Evolutionary conservation across 2,797 vertebrate species (phyloP).

Genomic region (Benthosema pterotum): DNA sequence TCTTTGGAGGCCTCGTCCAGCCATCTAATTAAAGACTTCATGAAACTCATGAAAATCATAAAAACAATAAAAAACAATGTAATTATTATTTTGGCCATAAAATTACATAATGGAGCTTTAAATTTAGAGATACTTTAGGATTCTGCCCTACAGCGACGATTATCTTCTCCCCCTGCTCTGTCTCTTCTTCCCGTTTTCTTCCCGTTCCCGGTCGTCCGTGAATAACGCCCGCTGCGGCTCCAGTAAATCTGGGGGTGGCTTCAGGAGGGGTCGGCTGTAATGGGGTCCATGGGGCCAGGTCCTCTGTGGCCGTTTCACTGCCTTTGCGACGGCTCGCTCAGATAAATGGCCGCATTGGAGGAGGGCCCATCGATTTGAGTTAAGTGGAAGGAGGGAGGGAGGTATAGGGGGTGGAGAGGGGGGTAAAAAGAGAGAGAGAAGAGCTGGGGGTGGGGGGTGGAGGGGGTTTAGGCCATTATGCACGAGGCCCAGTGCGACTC

Average conservation of each 20-base stretch:
- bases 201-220: slow-evolving; percentile 41
- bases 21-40: no score
- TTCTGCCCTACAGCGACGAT: slow-evolving; percentile 8
- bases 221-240: slow-evolving; percentile 57
- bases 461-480: slow-evolving; percentile 38
- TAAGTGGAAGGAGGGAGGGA: slow-evolving; percentile 61
- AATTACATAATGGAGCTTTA: no score
- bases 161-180: slow-evolving; percentile 1
- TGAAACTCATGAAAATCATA: no score
- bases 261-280: slow-evolving; percentile 42
- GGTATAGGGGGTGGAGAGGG: slow-evolving; percentile 19
- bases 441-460: slow-evolving; percentile 14
- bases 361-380: slow-evolving; percentile 77
- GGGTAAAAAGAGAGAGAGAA: slow-evolving; percentile 12
- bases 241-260: slow-evolving; percentile 57
- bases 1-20: no score
- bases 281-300: slow-evolving; percentile 56
- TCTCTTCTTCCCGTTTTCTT: not conserved
- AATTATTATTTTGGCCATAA: no score
- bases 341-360: slow-evolving; percentile 71
- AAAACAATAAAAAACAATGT: no score
- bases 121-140: no score
- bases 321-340: slow-evolving; percentile 55
- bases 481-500: slow-evolving; percentile 46
- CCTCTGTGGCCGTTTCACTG: slow-evolving; percentile 67